These are phyloP conservation scores for Uromys caudimaculatus DNA, from an alignment of 2,797 vertebrate species.

Conservation along the genomic window DNA sequence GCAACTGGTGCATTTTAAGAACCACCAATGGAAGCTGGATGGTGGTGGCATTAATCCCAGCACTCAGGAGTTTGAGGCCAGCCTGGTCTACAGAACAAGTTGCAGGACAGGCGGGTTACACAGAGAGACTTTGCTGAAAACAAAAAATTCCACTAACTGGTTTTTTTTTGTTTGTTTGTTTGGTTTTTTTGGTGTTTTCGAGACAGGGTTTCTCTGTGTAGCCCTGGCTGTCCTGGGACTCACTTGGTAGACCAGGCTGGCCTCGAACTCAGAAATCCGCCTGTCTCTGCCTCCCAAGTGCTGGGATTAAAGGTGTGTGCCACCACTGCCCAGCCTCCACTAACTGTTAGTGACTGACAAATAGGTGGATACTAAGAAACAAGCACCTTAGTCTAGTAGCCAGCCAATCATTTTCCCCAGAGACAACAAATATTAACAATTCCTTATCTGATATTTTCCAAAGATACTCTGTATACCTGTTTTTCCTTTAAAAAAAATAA, in stretches of 20 bases:
- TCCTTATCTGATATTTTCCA: neutral
- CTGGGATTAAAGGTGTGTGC: too few species aligned
- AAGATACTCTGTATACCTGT: neutral
- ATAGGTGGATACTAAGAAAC: neutral
- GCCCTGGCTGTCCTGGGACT: too few species aligned
- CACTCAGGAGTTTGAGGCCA: neutral
- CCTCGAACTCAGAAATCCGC: too few species aligned
- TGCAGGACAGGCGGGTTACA: neutral
- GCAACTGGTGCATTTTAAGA: neutral
- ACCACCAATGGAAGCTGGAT: neutral
- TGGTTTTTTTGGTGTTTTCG: too few species aligned
- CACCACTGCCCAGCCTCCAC: too few species aligned
- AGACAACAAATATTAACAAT: neutral
- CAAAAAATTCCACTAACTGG: too few species aligned
- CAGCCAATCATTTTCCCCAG: neutral
- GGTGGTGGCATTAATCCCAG: neutral
- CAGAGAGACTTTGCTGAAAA: neutral
- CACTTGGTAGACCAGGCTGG: too few species aligned
- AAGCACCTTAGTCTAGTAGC: neutral
- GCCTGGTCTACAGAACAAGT: neutral
- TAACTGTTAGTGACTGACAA: neutral
- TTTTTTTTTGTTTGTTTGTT: too few species aligned
- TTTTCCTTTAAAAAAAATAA: neutral
- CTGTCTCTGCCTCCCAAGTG: too few species aligned
- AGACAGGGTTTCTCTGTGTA: too few species aligned